Evolutionary conservation across 2,888 invertebrate genomes (phyloP), one percentile per base, ranked within the genome.

Genomic region (Hipparchia sbordonii): DNA sequence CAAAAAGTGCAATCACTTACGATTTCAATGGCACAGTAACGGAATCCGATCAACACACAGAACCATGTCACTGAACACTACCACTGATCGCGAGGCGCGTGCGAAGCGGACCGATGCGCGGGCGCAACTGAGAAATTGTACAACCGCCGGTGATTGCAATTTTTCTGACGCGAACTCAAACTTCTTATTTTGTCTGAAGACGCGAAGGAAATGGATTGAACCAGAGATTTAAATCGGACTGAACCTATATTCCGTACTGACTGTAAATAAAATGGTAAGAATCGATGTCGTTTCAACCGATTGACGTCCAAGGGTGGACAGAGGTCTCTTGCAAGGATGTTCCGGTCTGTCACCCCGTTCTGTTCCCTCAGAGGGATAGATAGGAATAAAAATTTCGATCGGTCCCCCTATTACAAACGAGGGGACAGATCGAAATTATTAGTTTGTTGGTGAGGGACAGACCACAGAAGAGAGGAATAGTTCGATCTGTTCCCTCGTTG

Each of bases 21-120:
- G 86, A 85, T 88, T 82, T 85, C 83, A 87, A 85, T 83, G 80
- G 82, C 84, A 87, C 88, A 81, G 86, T 85, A 85, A 89, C 82
- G 81, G 88, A 87, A 93, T 92, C 92, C 92, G 86, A 90, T 86
- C 83, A 82, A 81, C 86, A 84, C 93, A 93, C 93, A 88, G 82
- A 92, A 92, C 85, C 92, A 93, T 92, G 88, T 90, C 93, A 93
- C 93, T 91, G 84, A 87, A 92, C 93, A 93, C 93, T 91, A 92
- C 92, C 79, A 78, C 77, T 78, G 52, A 83, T 85, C 84, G 83
- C 80, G 80, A 79, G 81, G 82, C 84, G 84, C 84, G 85, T 84
- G 82, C 85, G 85, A 79, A 79, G 85, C 79, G 72, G 73, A 77
- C 80, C 77, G 81, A 71, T 79, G 86, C 88, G 86, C 85, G 81